These are phyloP conservation scores for Hemicordylus capensis DNA, from an alignment of 2,113 vertebrate genomes.

Conservation along the genomic window DNA sequence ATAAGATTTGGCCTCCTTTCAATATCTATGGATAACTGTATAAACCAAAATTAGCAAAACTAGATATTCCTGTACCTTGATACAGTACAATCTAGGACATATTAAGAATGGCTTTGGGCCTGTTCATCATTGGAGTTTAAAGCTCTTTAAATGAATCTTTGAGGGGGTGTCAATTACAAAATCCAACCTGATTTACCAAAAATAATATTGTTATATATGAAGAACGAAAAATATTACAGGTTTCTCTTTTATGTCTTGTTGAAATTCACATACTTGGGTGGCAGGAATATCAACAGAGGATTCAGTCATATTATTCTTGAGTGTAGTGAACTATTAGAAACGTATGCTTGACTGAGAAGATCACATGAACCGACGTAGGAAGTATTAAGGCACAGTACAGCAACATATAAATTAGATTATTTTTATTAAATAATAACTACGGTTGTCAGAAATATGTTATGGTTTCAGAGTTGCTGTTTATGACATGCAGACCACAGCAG, in stretches of 20 bases:
- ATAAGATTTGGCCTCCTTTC: neutral
- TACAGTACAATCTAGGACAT: constrained; percentile 64
- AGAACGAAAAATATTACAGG: constrained; percentile 42
- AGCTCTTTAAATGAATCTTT: constrained; percentile 48
- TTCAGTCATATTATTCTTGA: constrained; percentile 47
- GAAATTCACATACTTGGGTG: neutral
- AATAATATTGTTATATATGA: constrained; percentile 16
- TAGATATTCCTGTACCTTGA: neutral
- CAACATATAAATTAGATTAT: constrained; percentile 49
- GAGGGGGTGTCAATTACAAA: constrained; percentile 57
- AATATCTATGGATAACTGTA: neutral
- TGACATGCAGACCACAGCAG: neutral
- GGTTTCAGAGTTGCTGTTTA: neutral
- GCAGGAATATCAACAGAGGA: constrained; percentile 43
- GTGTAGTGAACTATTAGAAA: constrained; percentile 30
- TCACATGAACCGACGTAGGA: constrained; percentile 35
- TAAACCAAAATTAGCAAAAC: neutral
- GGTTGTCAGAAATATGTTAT: constrained; percentile 49
- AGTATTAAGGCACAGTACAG: constrained; percentile 50
- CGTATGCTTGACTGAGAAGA: constrained; percentile 39
- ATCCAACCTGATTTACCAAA: constrained; percentile 59
- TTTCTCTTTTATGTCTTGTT: constrained; percentile 25
- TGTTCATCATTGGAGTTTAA: constrained; percentile 43
- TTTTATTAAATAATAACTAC: constrained; percentile 57
- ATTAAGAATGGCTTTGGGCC: constrained; percentile 48